These are phyloP conservation scores for Crotalus helleri DNA, from an alignment of 2,113 vertebrate species.

Conservation along the genomic window DNA sequence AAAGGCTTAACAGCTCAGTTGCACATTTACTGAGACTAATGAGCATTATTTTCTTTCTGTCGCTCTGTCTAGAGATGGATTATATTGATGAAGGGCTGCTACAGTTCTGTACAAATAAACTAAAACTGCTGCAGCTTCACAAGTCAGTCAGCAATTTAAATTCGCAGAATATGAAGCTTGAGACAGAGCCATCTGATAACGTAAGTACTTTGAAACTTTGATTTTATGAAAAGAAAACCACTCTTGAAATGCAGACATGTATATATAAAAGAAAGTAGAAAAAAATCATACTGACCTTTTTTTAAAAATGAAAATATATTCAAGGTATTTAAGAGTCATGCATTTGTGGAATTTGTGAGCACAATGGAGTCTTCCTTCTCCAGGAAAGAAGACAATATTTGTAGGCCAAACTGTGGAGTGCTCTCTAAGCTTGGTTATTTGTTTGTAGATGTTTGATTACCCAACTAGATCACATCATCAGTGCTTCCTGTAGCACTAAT, in stretches of 20 bases:
- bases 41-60: constrained; percentile 20
- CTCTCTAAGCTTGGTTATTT: neutral
- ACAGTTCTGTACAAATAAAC: constrained; percentile 82
- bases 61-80: constrained; percentile 75
- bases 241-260: neutral
- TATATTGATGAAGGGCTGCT: constrained; percentile 83
- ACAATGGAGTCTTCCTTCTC: neutral
- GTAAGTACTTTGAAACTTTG: constrained; percentile 65
- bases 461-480: neutral
- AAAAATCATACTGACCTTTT: neutral
- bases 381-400: neutral
- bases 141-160: constrained; percentile 80
- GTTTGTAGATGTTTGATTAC: neutral
- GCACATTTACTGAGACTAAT: constrained; percentile 20
- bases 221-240: neutral
- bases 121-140: constrained; percentile 88
- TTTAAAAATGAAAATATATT: neutral
- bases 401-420: neutral
- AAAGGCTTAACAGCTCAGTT: neutral
- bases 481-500: neutral
- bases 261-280: neutral
- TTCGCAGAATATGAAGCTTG: constrained; percentile 55
- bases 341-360: neutral
- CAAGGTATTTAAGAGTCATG: neutral
- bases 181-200: constrained; percentile 60